phyloP scores from a whole-genome alignment of 2,797 vertebrate species.

The Picus viridis region DNA sequence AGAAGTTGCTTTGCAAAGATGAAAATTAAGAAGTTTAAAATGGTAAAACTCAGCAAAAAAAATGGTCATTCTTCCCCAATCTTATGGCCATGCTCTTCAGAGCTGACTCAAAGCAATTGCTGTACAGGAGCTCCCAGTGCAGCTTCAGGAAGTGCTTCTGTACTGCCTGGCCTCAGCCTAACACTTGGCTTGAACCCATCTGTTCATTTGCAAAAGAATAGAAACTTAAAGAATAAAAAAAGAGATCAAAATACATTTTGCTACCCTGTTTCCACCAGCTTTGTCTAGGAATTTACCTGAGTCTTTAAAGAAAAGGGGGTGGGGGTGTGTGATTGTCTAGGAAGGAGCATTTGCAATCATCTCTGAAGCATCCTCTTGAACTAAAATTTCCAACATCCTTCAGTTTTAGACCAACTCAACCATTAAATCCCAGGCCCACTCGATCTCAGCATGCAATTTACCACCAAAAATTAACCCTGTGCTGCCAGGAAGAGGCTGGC shows the following conservation, averaged over 20 bases:
- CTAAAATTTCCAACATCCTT: not conserved
- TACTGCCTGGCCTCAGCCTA: not conserved
- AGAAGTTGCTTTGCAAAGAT: not conserved
- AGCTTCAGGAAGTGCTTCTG: not conserved
- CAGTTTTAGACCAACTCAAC: not conserved
- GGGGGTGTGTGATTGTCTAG: not conserved
- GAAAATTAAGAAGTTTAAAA: not conserved
- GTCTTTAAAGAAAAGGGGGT: not conserved
- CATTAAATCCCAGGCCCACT: slow-evolving; percentile 41
- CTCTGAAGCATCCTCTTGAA: not conserved
- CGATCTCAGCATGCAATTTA: slow-evolving; percentile 69
- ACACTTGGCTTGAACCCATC: not conserved
- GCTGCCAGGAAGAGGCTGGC: not conserved
- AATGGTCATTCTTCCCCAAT: not conserved
- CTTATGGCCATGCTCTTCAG: not conserved
- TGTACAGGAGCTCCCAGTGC: not conserved
- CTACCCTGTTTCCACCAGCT: not conserved
- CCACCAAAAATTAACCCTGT: slow-evolving; percentile 8
- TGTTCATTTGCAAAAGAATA: not conserved
- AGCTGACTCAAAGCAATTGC: not conserved
- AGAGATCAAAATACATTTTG: slow-evolving; percentile 65
- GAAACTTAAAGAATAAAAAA: not conserved
- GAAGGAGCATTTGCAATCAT: not conserved
- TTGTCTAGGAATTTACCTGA: slow-evolving; percentile 6
- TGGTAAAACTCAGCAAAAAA: not conserved